A percentile compares a stretch with the other conserved stretches of the same genome.
Evolutionary conservation across 2,888 invertebrate species (phyloP).

Genomic region (Synanthedon vespiformis): DNA sequence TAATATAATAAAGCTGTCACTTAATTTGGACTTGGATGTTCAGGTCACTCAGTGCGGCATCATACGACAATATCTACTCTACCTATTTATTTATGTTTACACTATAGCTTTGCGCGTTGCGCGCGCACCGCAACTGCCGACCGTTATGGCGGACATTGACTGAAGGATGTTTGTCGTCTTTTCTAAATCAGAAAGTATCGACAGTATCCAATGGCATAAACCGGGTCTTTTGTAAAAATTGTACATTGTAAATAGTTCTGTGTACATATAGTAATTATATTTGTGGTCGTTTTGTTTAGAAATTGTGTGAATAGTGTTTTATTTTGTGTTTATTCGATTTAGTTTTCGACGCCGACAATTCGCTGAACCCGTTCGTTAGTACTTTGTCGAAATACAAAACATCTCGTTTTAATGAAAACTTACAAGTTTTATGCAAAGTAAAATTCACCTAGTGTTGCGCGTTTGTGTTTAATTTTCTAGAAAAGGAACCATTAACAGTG

Average conservation of each 20-base stretch:
- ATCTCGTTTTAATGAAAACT: constrained; percentile 31
- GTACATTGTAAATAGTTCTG: constrained; percentile 80
- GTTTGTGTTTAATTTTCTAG: constrained; percentile 71
- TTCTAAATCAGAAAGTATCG: constrained; percentile 73
- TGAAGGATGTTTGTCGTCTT: constrained; percentile 67
- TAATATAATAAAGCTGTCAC: too few relatives aligned
- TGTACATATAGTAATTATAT: constrained; percentile 81
- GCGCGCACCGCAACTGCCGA: constrained; percentile 67
- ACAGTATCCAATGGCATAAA: constrained; percentile 77
- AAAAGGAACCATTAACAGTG: constrained; percentile 53
- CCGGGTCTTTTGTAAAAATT: constrained; percentile 73
- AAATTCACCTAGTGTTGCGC: constrained; percentile 30
- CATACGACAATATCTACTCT: too few relatives aligned
- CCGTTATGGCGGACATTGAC: constrained; percentile 68
- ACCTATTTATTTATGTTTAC: constrained; percentile 42
- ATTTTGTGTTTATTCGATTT: constrained; percentile 71
- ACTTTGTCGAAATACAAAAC: constrained; percentile 44
- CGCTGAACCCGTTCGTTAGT: constrained; percentile 50
- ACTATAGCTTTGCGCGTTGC: constrained; percentile 66
- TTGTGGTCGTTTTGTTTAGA: constrained; percentile 73
- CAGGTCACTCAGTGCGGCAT: too few relatives aligned
- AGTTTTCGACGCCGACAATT: constrained; percentile 74
- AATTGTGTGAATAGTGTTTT: constrained; percentile 73
- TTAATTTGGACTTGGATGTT: too few relatives aligned
- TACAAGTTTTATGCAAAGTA: constrained; percentile 19